Percentiles rank a stretch among this genome's conserved stretches.
Evolutionary conservation across 2,888 invertebrate species (phyloP).

Genomic region (Ommatoiulus sabulosus): DNA sequence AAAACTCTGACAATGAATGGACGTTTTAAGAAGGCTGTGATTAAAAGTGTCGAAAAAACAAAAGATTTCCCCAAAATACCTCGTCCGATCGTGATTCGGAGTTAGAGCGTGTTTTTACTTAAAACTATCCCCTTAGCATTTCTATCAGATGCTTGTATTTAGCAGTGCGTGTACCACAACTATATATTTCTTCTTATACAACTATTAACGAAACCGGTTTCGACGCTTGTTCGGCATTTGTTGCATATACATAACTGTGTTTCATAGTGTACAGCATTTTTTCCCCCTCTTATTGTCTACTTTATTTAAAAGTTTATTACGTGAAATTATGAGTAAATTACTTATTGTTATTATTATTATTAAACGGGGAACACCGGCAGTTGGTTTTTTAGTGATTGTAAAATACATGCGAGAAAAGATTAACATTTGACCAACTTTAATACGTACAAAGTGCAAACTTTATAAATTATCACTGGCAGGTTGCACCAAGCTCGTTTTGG

Average conservation of each 20-base stretch:
- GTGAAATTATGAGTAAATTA: conserved; percentile 49
- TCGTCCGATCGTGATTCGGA: not conserved
- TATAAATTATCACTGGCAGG: not conserved
- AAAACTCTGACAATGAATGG: not conserved
- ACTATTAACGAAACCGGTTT: conserved; percentile 7
- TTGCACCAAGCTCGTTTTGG: too few relatives aligned
- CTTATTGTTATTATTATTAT: conserved; percentile 38
- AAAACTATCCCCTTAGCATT: conserved; percentile 13
- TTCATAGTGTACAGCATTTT: conserved; percentile 57
- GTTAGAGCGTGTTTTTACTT: not conserved
- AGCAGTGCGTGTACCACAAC: conserved; percentile 22
- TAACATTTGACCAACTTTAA: not conserved
- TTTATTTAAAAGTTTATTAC: conserved; percentile 51
- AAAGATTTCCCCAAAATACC: not conserved
- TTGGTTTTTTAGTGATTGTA: not conserved
- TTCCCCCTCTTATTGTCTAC: not conserved
- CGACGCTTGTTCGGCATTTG: not conserved
- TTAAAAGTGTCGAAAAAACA: conserved; percentile 14
- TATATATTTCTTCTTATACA: conserved; percentile 25
- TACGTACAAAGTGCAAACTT: not conserved
- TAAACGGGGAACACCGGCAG: not conserved
- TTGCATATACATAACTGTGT: conserved; percentile 50
- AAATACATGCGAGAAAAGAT: conserved; percentile 4
- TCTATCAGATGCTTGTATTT: conserved; percentile 28
- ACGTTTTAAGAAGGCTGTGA: conserved; percentile 18